phyloP scores from a whole-genome alignment of 2,888 invertebrate genomes.

The Celastrina argiolus region DNA sequence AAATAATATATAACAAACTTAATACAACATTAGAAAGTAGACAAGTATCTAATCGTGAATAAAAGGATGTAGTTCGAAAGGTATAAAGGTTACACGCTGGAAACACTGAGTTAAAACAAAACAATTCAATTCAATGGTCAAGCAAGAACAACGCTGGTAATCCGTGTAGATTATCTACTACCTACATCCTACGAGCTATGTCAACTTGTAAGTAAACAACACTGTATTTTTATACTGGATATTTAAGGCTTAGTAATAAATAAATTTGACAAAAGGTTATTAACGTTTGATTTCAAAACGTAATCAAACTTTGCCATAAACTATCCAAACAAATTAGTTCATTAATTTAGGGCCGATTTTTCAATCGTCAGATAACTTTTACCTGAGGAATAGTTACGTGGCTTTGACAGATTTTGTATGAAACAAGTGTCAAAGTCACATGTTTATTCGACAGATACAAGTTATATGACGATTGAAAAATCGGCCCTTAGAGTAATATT shows the following conservation, averaged over 20 bases:
- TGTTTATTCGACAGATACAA: too few species aligned
- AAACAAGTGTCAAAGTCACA: too few species aligned
- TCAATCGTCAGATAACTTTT: too few species aligned
- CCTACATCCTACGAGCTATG: conserved; percentile 9
- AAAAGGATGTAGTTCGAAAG: neutral
- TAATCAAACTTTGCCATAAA: neutral
- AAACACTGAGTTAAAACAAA: neutral
- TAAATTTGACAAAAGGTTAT: neutral
- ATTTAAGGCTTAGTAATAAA: neutral
- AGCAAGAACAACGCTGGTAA: conserved; percentile 7
- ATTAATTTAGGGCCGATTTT: too few species aligned
- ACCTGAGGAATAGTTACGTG: too few species aligned
- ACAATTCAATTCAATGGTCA: conserved; percentile 11
- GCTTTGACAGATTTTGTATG: too few species aligned
- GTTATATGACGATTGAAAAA: too few species aligned
- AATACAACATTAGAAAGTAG: neutral
- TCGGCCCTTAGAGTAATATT: neutral
- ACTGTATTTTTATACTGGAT: neutral
- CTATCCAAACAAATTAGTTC: too few species aligned
- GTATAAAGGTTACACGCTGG: neutral
- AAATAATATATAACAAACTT: neutral
- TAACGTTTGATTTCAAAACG: neutral
- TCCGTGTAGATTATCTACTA: conserved; percentile 7
- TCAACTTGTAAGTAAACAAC: conserved; percentile 10
- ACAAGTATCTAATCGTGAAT: neutral